These are phyloP conservation scores for Agriopis aurantiaria DNA, from an alignment of 2,888 invertebrate species.

Conservation along the genomic window DNA sequence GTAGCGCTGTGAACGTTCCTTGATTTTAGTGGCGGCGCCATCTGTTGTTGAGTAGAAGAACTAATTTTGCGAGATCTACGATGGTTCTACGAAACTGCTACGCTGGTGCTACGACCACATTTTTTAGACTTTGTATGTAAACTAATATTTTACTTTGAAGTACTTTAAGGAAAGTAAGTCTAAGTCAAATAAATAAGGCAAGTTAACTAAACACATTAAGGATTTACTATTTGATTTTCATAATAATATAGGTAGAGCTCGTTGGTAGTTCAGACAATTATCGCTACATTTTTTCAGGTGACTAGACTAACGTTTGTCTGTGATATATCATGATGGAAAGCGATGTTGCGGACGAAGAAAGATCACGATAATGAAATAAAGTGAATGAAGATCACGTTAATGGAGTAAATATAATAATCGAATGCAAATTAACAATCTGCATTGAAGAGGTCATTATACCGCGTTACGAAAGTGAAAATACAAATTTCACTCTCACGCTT, in stretches of 20 bases:
- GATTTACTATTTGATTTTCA: neutral
- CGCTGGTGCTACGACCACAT: constrained; percentile 14
- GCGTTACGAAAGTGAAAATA: constrained; percentile 83
- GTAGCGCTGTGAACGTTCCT: constrained; percentile 30
- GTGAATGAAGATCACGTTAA: neutral
- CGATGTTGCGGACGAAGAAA: too few relatives aligned
- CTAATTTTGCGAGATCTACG: constrained; percentile 33
- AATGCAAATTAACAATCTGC: constrained; percentile 17
- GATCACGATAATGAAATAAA: neutral
- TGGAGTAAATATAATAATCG: neutral
- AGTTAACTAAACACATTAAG: too few relatives aligned
- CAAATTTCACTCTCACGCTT: constrained; percentile 85
- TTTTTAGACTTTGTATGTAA: too few relatives aligned
- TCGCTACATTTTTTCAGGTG: too few relatives aligned
- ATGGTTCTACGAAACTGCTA: constrained; percentile 39
- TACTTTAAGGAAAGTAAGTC: neutral
- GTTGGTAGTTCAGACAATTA: constrained; percentile 14
- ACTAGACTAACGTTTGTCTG: too few relatives aligned
- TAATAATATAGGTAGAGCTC: neutral
- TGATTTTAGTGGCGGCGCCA: constrained; percentile 41
- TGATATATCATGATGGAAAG: too few relatives aligned
- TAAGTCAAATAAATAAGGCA: neutral
- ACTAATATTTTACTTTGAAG: too few relatives aligned
- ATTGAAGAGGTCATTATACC: constrained; percentile 68
- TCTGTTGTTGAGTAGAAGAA: constrained; percentile 50